Conservation (phyloP, 2,113 vertebrate genomes). For the Pseudopipra pipra region DNA sequence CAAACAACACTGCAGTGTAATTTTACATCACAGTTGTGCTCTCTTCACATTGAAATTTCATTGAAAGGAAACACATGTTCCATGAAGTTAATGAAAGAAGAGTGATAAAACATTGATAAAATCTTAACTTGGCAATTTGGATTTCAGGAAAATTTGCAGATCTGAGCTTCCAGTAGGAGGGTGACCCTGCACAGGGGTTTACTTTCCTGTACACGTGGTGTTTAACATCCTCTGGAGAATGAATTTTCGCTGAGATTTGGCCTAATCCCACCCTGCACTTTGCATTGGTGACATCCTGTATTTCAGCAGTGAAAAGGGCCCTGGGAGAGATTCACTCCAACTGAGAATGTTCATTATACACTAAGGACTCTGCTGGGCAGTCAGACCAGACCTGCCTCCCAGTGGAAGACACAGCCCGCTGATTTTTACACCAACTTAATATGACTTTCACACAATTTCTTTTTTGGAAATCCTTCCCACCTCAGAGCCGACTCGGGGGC, state of each 20-base stretch:
- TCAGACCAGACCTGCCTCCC: not conserved
- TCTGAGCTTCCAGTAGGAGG: not conserved
- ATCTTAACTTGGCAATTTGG: not conserved
- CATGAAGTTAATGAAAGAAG: not conserved
- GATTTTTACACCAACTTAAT: not conserved
- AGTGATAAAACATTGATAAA: not conserved
- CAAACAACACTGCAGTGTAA: not conserved
- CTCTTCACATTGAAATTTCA: not conserved
- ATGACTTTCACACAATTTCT: not conserved
- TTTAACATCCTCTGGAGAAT: not conserved
- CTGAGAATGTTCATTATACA: not conserved
- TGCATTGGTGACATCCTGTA: not conserved
- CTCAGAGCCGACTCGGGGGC: accelerated
- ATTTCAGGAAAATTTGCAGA: not conserved
- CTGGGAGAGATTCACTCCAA: not conserved
- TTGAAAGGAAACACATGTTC: not conserved
- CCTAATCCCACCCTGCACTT: not conserved
- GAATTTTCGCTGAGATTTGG: not conserved
- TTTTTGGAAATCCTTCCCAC: not conserved
- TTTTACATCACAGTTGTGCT: not conserved
- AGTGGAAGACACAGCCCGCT: not conserved
- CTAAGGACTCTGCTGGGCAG: not conserved
- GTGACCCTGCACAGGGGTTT: not conserved
- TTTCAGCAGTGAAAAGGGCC: not conserved
- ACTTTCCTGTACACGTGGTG: not conserved